phyloP scores from a whole-genome alignment of 92 coral and sea anemone species.

The Actinernus sp. region DNA sequence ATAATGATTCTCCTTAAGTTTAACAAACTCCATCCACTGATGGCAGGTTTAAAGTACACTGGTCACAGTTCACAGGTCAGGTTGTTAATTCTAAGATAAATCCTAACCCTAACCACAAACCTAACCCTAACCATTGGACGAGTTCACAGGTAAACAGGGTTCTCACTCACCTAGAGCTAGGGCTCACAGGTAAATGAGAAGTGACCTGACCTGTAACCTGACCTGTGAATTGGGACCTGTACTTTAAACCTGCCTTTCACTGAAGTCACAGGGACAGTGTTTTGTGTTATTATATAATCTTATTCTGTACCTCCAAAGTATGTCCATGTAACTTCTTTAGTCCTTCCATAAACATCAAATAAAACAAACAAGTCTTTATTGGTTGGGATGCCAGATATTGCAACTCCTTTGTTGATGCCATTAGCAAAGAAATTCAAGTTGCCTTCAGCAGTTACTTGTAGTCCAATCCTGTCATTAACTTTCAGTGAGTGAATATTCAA shows the following conservation, averaged over 20 bases:
- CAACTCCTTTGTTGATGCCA: constrained; percentile 85
- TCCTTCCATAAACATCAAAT: constrained; percentile 98
- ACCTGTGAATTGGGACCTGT: not conserved
- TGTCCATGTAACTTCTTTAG: constrained; percentile 90
- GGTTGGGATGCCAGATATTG: constrained; percentile 84
- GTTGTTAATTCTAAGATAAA: too few species aligned
- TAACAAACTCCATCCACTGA: too few species aligned
- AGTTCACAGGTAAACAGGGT: too few species aligned
- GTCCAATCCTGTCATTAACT: constrained; percentile 83
- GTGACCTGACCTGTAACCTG: too few species aligned
- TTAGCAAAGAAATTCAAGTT: constrained; percentile 82
- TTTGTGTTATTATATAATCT: too few species aligned
- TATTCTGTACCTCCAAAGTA: constrained; percentile 84
- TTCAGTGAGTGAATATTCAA: constrained; percentile 87
- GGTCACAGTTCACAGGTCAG: not conserved
- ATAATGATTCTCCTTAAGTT: too few species aligned
- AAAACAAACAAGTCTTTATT: constrained; percentile 84
- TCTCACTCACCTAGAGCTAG: too few species aligned
- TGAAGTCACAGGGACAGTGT: not conserved
- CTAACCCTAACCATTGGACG: too few species aligned
- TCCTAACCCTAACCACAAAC: too few species aligned
- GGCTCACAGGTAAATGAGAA: too few species aligned
- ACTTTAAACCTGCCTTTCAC: too few species aligned
- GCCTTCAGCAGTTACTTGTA: constrained; percentile 85
- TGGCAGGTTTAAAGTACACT: too few species aligned